Evolutionary conservation across 2,888 invertebrate genomes (phyloP).

Genomic region (Tenthredo distinguenda): DNA sequence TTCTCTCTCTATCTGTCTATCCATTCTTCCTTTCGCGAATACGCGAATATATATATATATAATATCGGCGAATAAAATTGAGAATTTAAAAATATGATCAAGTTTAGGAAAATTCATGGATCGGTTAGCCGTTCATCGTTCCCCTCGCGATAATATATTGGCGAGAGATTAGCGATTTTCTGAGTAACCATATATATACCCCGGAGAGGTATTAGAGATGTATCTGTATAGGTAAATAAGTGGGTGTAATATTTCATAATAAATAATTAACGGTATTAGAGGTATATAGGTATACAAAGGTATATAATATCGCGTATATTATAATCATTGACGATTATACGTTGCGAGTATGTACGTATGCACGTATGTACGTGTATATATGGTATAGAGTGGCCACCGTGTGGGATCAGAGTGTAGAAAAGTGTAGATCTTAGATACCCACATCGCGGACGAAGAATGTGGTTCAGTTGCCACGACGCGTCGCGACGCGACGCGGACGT

Average conservation of each 20-base stretch:
- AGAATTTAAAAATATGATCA: no score
- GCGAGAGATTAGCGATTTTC: neutral
- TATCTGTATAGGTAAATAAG: neutral
- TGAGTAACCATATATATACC: neutral
- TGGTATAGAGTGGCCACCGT: neutral
- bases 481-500: constrained; percentile 6
- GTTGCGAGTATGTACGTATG: neutral
- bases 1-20: no score
- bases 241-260: constrained; percentile 10
- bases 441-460: constrained; percentile 35
- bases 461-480: constrained; percentile 41
- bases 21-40: no score
- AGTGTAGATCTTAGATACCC: constrained; percentile 15
- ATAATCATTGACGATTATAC: neutral
- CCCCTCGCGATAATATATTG: no score
- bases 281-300: neutral
- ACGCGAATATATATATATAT: no score
- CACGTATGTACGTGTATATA: neutral
- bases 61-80: no score
- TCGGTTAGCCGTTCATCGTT: no score
- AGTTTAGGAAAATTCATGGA: no score
- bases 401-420: neutral
- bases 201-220: neutral
- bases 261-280: neutral
- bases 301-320: no score